Conservation (phyloP, 2,888 invertebrate genomes). For the Stramonita haemastoma region DNA sequence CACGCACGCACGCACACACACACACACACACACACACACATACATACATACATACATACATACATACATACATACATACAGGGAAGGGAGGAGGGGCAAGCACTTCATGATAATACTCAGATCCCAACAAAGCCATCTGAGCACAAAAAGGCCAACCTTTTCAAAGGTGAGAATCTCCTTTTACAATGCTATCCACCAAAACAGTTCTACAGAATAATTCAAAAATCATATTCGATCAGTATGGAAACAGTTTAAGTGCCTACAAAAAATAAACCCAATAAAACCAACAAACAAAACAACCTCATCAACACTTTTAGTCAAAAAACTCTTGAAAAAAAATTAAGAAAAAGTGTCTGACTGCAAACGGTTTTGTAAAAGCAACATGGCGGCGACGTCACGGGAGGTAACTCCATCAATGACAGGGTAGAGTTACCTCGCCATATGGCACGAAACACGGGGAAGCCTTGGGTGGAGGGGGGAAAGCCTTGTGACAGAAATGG, state of each 20-base stretch:
- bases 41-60: background rate
- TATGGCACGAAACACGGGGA: background rate
- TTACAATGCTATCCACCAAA: background rate
- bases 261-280: background rate
- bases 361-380: background rate
- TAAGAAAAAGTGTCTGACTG: background rate
- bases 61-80: no score
- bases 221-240: slow-evolving; percentile 1
- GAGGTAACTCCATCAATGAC: slow-evolving; percentile 27
- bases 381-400: slow-evolving; percentile 20
- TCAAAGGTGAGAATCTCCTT: background rate
- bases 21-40: slow-evolving; percentile 10
- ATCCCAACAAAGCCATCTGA: background rate
- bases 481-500: background rate
- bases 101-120: no score
- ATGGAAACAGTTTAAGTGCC: background rate
- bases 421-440: slow-evolving; percentile 29
- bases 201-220: background rate
- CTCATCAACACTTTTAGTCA: background rate
- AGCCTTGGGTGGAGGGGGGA: background rate
- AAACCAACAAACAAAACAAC: background rate
- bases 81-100: no score
- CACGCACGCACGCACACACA: slow-evolving; percentile 3
- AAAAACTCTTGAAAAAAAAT: no score
- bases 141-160: background rate